Base-by-base conservation (phyloP, 2,797 vertebrate genomes). In the Hoplostethus atlanticus region DNA sequence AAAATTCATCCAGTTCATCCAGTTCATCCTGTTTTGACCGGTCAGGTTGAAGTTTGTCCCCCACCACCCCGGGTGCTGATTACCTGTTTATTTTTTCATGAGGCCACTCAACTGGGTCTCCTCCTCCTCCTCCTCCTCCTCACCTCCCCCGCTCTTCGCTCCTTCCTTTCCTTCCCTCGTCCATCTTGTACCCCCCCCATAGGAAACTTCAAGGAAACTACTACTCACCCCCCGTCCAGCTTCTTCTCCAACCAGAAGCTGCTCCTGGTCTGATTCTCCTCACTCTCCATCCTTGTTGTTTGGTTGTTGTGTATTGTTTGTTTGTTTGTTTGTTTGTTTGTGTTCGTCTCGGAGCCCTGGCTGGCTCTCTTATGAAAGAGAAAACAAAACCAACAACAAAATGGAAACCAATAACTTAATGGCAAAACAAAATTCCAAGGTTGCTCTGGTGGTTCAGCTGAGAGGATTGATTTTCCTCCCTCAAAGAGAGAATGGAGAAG, bases 11-110 rank as follows among this genome's bases (percentile, higher is more conserved):
- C 46, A 48, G n/a, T 31, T 40, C 56, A 55, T 83, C 71, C 63
- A 55, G n/a, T 83, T 68, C 63, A 25, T 38, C 64, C 71, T 31
- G 80, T 85, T 90, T 71, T 80, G 83, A 77, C 73, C 67, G 25
- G 52, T 63, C 78, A 36, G 59, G 57, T 13, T 44, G 25, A 75
- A 73, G 71, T 73, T 60, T 6, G 25, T 73, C 64, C 50, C 58
- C 44, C 52, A 13, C 81, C 69, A 64, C 84, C 76, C 69, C 83
- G 68, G 88, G 54, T 93, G 81, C 82, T 81, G 80, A 88, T 90
- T 90, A 90, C 81, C 83, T 89, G 60, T 89, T 94, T 86, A 92
- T 77, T 91, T 89, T 92, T 94, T 94, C 55, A 94, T 93, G 87
- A 94, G 80, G 84, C 68, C 72, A 57, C 76, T 86, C 77, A 65